Evolutionary conservation across 2,113 vertebrate genomes (phyloP).

Genomic region (Trichomycterus rosablanca): DNA sequence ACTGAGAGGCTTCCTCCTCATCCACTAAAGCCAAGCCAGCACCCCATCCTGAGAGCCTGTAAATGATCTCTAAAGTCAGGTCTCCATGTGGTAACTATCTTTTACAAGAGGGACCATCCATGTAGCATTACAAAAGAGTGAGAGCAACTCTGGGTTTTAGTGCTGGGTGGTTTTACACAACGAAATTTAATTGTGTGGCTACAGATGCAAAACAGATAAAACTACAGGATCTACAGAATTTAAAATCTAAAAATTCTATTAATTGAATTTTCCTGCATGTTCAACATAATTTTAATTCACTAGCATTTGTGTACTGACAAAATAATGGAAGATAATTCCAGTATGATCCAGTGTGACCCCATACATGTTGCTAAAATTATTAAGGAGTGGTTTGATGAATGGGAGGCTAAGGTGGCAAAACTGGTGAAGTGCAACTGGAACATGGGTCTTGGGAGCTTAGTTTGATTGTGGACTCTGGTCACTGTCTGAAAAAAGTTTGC

Average conservation of each 20-base stretch:
- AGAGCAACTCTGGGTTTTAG: conserved; percentile 28
- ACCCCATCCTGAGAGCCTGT: conserved; percentile 44
- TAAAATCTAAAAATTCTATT: not conserved
- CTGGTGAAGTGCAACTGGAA: too few species aligned
- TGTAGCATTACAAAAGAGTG: conserved; percentile 32
- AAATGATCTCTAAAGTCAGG: conserved; percentile 42
- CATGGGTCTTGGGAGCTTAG: too few species aligned
- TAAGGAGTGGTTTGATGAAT: too few species aligned
- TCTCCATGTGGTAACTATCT: conserved; percentile 46
- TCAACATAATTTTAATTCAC: too few species aligned
- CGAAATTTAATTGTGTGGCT: not conserved
- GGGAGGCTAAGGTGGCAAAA: too few species aligned
- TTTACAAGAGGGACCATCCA: conserved; percentile 32
- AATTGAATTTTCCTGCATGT: too few species aligned
- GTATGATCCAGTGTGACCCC: too few species aligned
- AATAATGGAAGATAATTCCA: too few species aligned
- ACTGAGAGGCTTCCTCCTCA: conserved; percentile 40
- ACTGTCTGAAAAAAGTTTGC: too few species aligned
- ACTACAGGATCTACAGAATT: not conserved
- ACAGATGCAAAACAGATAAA: not conserved
- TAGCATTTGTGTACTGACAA: too few species aligned
- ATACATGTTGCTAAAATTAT: too few species aligned
- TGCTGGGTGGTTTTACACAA: conserved; percentile 3
- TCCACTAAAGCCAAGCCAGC: conserved; percentile 36
- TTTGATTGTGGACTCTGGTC: too few species aligned